Conservation (phyloP, 2,113 vertebrate genomes). For the Psophia crepitans region DNA sequence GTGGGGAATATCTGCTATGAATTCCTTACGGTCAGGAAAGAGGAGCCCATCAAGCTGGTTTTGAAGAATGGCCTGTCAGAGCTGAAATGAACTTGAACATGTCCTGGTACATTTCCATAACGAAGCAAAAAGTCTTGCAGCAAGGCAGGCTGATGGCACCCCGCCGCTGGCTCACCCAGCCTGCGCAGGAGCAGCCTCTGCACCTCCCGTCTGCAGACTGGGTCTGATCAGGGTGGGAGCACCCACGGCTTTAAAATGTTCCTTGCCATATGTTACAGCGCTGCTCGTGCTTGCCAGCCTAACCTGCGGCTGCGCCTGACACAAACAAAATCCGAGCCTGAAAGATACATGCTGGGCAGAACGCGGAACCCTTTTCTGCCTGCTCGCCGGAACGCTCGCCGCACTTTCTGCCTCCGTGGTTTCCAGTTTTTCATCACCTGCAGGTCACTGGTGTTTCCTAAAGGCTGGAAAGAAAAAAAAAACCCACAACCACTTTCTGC, state of each 20-base stretch:
- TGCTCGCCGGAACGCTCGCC: fast-evolving
- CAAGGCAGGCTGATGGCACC: background rate
- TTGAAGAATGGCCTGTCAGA: background rate
- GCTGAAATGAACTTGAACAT: background rate
- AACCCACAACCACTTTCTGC: background rate
- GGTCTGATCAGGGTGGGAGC: background rate
- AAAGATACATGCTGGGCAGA: background rate
- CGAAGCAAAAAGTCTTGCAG: background rate
- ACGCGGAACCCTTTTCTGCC: background rate
- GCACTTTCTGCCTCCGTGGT: fast-evolving
- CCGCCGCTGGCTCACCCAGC: fast-evolving
- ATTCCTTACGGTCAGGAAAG: background rate
- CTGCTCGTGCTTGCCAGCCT: background rate
- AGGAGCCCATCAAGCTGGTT: background rate
- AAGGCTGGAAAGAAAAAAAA: background rate
- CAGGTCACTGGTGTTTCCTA: background rate
- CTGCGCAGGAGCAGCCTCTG: background rate
- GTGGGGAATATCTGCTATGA: background rate
- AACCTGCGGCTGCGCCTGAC: fast-evolving
- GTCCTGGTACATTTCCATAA: slow-evolving; percentile 32
- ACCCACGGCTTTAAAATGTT: background rate
- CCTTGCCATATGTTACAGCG: background rate
- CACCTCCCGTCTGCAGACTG: background rate
- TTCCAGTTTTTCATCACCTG: background rate
- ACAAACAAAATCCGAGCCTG: background rate